Percentiles rank a stretch among this genome's conserved stretches.
Conservation (phyloP, 2,888 invertebrate species). For the Torymus tubicola region DNA sequence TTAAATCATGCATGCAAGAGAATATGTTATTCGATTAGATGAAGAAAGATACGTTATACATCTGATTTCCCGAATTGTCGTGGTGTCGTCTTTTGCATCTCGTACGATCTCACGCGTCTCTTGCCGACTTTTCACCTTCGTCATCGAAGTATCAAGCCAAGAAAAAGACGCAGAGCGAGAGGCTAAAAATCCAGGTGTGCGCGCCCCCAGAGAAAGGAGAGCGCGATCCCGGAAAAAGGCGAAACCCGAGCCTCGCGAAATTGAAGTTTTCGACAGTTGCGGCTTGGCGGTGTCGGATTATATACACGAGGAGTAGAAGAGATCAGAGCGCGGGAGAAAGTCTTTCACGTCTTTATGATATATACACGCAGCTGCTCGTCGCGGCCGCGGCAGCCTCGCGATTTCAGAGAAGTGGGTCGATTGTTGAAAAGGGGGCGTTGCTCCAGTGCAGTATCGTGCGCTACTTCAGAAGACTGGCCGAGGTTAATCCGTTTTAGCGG, state of each 20-base stretch:
- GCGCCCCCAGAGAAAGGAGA: conserved; percentile 19
- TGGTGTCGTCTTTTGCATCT: too few species aligned
- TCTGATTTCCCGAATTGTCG: too few species aligned
- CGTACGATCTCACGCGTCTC: too few species aligned
- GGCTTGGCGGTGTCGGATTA: neutral
- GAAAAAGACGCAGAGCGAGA: too few species aligned
- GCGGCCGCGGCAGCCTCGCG: conserved; percentile 16
- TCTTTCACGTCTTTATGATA: conserved; percentile 39
- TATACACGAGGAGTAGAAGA: neutral
- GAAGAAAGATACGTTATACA: too few species aligned
- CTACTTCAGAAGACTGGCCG: conserved; percentile 2
- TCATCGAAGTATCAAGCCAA: too few species aligned
- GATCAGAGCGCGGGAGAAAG: conserved; percentile 33
- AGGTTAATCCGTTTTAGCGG: conserved; percentile 41
- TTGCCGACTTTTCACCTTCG: too few species aligned
- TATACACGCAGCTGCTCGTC: neutral
- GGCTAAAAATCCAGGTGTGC: too few species aligned
- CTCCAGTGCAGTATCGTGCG: neutral
- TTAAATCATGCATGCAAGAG: too few species aligned
- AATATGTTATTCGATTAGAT: too few species aligned
- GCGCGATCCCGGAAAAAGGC: conserved; percentile 13
- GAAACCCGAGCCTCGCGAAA: conserved; percentile 22
- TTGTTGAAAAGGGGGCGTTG: conserved; percentile 45
- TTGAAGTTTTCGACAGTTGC: conserved; percentile 34
- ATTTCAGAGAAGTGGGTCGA: conserved; percentile 43